Conservation (phyloP, 2,113 vertebrate species). For the Corydoras maculifer region DNA sequence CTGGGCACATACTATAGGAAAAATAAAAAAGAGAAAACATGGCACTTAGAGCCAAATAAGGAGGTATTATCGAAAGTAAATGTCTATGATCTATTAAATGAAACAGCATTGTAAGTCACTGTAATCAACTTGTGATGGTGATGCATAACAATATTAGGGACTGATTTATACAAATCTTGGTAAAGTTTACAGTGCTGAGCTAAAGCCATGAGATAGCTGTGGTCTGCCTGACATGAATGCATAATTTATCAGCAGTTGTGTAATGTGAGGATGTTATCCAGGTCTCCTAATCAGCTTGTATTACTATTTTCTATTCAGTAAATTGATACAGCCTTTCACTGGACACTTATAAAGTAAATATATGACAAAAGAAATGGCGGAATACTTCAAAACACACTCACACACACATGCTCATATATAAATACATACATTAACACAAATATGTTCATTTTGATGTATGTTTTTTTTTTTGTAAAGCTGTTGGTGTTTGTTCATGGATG, state of each 20-base stretch:
- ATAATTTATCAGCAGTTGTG: conserved; percentile 84
- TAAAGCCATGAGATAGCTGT: conserved; percentile 76
- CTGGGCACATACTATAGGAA: conserved; percentile 36
- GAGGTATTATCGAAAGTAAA: too few relatives aligned
- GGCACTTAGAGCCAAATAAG: not conserved
- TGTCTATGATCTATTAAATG: too few relatives aligned
- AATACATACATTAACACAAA: too few relatives aligned
- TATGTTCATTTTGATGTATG: too few relatives aligned
- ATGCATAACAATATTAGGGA: conserved; percentile 47
- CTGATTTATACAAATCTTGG: conserved; percentile 60
- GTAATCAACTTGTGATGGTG: not conserved
- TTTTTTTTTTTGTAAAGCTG: too few relatives aligned
- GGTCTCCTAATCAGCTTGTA: conserved; percentile 52
- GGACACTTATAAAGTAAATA: not conserved
- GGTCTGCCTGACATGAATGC: conserved; percentile 71
- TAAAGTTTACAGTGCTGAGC: conserved; percentile 50
- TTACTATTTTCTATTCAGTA: conserved; percentile 52
- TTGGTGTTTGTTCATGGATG: too few relatives aligned
- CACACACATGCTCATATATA: too few relatives aligned
- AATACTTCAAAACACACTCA: too few relatives aligned
- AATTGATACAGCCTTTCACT: conserved; percentile 24
- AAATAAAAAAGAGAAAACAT: not conserved
- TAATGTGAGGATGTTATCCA: conserved; percentile 48
- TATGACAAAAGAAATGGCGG: not conserved
- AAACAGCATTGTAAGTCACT: not conserved